Evolutionary conservation across 2,797 vertebrate genomes (phyloP), one percentile per base, ranked within the genome.

Genomic region (Hydrocynus forskahlii): DNA sequence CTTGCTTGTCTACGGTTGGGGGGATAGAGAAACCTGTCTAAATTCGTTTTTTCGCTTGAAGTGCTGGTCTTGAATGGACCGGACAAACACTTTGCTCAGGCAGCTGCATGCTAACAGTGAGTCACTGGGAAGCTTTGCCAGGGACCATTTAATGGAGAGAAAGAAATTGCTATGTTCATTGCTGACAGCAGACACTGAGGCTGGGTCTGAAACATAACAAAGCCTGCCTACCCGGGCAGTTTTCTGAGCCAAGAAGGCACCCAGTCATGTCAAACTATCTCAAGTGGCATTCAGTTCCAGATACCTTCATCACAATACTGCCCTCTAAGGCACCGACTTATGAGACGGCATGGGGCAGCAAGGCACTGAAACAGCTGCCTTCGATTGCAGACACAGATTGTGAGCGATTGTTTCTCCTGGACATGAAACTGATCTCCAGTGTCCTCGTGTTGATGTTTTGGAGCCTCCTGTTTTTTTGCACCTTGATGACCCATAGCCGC

Each of bases 381-480:
- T 48, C 12, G 12, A 12, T 48, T 48, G 7, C 48, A 13, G 48
- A 52, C 13, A 52, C 48, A 57, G 70, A 21, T 54, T 57, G 9
- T 9, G 25, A 50, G n/a, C 7, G 66, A 81, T 73, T 67, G 67
- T 68, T 62, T 25, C 74, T 4, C 54, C 82, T 8, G 43, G 10
- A 45, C 43, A 45, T 45, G 43, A 45, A 45, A 12, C 43, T 81
- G 80, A 73, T 83, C 76, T 78, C 79, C 70, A 69, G 71, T 29
- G 71, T 43, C 75, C 69, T 84, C 54, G 69, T 72, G 13, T 70
- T 81, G 68, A 70, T 78, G 59, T 86, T 80, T 59, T 38, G 35
- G 60, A 77, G 76, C 52, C 21, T 66, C 71, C 73, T 69, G 57
- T 68, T 62, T 72, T 72, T 57, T 71, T 4, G 5, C 60, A 10